Evolutionary conservation across 2,797 vertebrate species (phyloP), one percentile per base, ranked within the genome.

Genomic region (Bradypodion pumilum): DNA sequence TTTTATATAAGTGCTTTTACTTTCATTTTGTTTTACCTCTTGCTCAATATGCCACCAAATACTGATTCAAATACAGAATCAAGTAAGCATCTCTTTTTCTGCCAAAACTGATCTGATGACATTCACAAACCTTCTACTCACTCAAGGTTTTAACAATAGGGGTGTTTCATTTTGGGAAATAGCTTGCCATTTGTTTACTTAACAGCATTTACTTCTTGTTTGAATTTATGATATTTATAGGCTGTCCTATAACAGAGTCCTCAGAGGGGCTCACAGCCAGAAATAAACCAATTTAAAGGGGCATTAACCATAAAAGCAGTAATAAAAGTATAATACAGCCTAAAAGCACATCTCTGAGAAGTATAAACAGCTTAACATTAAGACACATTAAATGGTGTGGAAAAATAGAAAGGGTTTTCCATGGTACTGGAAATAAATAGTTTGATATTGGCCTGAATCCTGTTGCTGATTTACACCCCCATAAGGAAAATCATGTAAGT

Each of bases 231-330:
- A 12, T 32, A 32, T 32, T 70, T 80, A 80, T 40, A 35, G 52
- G 35, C 49, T 49, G 52, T 25, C 27, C 9, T 32, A 10, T 25
- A 40, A 68, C 25, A 37, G 56, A 59, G 27, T 29, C 69, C 66
- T 80, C 66, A 80, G 25, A 35, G 29, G 65, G 66, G 46, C 49
- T 80, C 46, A 10, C 16, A 10, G 56, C 66, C 29, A 59, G 68
- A 81, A 81, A n/a, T 56, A 70, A 70, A 72, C n/a, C 68, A 42
- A 81, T 72, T 81, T 70, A 59, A 81, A 81, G 40, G 42, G n/a
- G 56, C 66, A 80, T 52, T 80, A 68, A 70, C 78, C 65, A 29
- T 68, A 80, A 82, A 82, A 66, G 16, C 29, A 40, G 60, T 15
- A 52, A 74, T 74, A 59, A 81, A 81, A 19, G 40, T 70, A n/a